Base-by-base conservation (phyloP, 2,888 invertebrate genomes). In the Spilosoma lubricipeda region DNA sequence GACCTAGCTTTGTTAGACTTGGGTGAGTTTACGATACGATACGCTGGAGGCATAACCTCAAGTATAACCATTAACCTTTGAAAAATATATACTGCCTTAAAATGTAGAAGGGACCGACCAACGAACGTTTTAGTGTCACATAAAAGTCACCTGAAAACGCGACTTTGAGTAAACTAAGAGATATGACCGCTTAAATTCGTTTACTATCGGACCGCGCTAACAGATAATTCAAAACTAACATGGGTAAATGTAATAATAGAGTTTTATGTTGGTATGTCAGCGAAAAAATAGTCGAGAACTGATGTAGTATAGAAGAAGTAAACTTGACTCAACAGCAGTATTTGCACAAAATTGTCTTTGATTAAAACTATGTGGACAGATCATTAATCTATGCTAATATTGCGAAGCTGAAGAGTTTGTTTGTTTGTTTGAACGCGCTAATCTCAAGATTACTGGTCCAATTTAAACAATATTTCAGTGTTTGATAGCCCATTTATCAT, bases 101-200 rank as follows among this genome's bases (percentile, higher is more conserved):
- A 73, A 73, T 69, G 45, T 68, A 72, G n/a, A 63, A 68, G 67
- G 20, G 18, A 27, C 36, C 68, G 64, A 64, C 73, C 64, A 73
- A 9, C 45, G 63, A 48, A 68, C 68, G 68, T 64, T 73, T 73
- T 48, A 73, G 27, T 73, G 52, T 69, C 64, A 33, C 18, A 69
- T 73, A 73, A 73, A 73, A 73, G 73, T 73, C 73, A 73, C 73
- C 68, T 64, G 73, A 45, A 68, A 72, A 68, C 63, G 33, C 59
- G 65, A 71, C 71, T 66, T 36, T 18, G 68, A 64, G 68, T 27
- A 68, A 73, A 73, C 73, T 69, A 30, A 68, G 73, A 73, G 48
- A 68, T 69, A 73, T 63, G 48, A 15, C 52, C 36, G 36, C 48
- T 52, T 48, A 65, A 36, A 36, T 59, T 18, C 71, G 23, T 70